These are phyloP conservation scores for Spinus olivaceus DNA, from an alignment of 2,797 vertebrate genomes.

Conservation along the genomic window DNA sequence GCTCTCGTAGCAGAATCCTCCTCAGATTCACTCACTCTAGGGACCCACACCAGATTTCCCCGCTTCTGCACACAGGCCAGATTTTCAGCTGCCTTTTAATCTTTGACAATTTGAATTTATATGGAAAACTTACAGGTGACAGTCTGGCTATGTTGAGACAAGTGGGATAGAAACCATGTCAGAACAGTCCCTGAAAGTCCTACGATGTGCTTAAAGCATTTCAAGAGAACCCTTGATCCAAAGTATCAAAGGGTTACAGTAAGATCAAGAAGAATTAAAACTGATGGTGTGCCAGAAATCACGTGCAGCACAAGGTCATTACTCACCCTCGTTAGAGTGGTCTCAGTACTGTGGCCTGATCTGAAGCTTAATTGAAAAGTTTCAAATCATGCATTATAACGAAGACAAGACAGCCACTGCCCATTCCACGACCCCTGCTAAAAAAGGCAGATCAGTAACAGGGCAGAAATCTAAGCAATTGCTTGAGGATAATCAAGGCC, in stretches of 20 bases:
- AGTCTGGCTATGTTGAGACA: constrained; percentile 65
- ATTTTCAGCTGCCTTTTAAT: constrained; percentile 76
- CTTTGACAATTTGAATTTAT: constrained; percentile 78
- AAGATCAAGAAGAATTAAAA: constrained; percentile 83
- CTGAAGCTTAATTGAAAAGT: constrained; percentile 81
- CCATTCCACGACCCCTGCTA: constrained; percentile 75
- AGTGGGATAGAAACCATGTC: constrained; percentile 72
- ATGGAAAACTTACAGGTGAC: constrained; percentile 75
- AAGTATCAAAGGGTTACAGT: constrained; percentile 80
- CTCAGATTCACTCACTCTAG: constrained; percentile 62
- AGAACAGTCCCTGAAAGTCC: constrained; percentile 74
- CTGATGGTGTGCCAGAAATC: constrained; percentile 77
- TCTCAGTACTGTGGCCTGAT: constrained; percentile 76
- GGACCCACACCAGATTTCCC: constrained; percentile 62
- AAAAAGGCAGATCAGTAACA: constrained; percentile 74
- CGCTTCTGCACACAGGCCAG: constrained; percentile 41
- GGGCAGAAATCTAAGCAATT: constrained; percentile 67
- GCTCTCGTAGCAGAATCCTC: constrained; percentile 48
- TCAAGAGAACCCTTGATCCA: constrained; percentile 79
- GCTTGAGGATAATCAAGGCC: constrained; percentile 68
- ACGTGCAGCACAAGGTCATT: constrained; percentile 79
- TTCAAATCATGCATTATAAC: constrained; percentile 79
- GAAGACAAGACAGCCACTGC: constrained; percentile 76
- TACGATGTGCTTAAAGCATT: constrained; percentile 71
- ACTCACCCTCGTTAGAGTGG: constrained; percentile 77